Percentiles rank a stretch among this genome's conserved stretches.
Conservation (phyloP, 2,797 vertebrate species). For the Cossypha heuglini region DNA sequence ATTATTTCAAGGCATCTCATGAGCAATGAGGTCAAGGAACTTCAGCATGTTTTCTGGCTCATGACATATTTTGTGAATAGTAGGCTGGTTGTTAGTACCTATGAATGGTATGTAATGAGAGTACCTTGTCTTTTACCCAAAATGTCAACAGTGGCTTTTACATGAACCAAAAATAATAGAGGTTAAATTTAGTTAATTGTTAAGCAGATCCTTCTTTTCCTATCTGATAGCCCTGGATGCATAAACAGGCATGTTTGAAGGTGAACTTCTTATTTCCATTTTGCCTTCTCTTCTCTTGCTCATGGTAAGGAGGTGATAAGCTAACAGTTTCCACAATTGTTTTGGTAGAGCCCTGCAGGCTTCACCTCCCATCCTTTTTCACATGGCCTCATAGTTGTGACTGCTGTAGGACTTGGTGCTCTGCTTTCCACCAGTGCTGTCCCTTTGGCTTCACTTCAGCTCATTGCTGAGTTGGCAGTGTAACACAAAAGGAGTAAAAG, state of each 20-base stretch:
- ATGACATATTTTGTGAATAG: background rate
- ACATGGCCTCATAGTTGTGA: background rate
- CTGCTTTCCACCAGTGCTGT: background rate
- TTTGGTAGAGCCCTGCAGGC: background rate
- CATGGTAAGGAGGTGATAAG: background rate
- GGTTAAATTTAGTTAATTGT: background rate
- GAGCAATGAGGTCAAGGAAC: background rate
- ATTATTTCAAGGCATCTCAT: background rate
- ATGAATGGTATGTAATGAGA: background rate
- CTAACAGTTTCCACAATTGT: background rate
- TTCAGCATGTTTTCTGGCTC: background rate
- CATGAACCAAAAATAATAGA: background rate
- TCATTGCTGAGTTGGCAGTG: background rate
- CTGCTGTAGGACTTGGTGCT: fast-evolving
- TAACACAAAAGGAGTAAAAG: background rate
- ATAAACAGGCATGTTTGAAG: background rate
- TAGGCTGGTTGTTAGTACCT: background rate
- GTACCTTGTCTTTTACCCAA: background rate
- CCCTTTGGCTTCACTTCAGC: background rate
- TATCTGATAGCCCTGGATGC: background rate
- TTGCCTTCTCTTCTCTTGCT: background rate
- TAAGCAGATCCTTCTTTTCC: background rate
- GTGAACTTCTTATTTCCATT: background rate
- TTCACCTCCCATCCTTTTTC: background rate
- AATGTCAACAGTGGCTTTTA: background rate